phyloP scores from a whole-genome alignment of 2,797 vertebrate genomes.

The Melopsittacus undulatus region DNA sequence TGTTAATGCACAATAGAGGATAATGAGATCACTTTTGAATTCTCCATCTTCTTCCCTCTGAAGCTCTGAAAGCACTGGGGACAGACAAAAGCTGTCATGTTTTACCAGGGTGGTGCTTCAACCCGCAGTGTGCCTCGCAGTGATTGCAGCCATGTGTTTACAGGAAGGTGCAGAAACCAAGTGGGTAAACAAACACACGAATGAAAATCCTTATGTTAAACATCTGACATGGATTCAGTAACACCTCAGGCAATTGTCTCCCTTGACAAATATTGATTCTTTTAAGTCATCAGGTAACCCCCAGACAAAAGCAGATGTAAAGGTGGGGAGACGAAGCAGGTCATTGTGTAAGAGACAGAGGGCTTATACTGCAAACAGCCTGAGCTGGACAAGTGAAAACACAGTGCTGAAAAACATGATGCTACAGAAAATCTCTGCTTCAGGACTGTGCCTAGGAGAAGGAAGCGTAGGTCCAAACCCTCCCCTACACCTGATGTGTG shows the following conservation, averaged over 20 bases:
- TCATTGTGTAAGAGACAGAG: background rate
- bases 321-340: background rate
- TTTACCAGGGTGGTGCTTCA: background rate
- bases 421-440: background rate
- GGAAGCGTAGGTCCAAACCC: background rate
- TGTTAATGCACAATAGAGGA: conserved; percentile 48
- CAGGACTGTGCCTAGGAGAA: background rate
- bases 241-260: background rate
- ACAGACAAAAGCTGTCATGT: conserved; percentile 31
- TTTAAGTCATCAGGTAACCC: background rate
- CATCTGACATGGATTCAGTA: background rate
- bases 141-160: background rate
- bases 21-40: conserved; percentile 59
- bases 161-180: background rate
- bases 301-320: background rate
- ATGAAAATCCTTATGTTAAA: background rate
- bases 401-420: background rate
- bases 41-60: conserved; percentile 38
- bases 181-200: background rate
- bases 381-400: background rate
- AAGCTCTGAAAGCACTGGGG: conserved; percentile 38
- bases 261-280: background rate
- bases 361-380: background rate
- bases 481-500: accelerated
- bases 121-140: background rate